phyloP scores from a whole-genome alignment of 2,888 invertebrate genomes.

The Stomorhina lunata region DNA sequence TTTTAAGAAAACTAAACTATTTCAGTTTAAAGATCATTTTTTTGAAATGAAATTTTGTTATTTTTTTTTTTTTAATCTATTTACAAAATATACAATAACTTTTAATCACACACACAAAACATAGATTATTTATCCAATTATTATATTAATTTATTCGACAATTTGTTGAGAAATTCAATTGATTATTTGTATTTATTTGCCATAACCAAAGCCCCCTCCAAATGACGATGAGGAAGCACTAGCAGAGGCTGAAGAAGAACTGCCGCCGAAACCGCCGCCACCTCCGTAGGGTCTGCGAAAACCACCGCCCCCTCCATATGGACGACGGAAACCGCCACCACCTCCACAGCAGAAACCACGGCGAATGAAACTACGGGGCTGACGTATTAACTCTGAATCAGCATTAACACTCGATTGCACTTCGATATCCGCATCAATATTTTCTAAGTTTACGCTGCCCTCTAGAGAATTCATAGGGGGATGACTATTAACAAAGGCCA shows the following conservation, averaged over 20 bases:
- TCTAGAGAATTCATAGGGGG: neutral
- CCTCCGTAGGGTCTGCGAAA: neutral
- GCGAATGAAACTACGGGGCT: constrained; percentile 14
- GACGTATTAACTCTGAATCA: neutral
- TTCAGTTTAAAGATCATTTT: too few relatives aligned
- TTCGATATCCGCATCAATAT: neutral
- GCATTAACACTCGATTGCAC: neutral
- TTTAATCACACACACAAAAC: neutral
- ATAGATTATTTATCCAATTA: neutral
- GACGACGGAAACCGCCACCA: neutral
- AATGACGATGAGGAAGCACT: neutral
- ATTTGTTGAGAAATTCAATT: neutral
- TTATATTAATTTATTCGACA: neutral
- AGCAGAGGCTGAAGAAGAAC: constrained; percentile 2
- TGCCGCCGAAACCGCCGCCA: constrained; percentile 7
- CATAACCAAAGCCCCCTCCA: neutral
- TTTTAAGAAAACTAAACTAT: too few relatives aligned
- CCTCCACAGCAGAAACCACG: constrained; percentile 14
- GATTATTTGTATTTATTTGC: constrained; percentile 10
- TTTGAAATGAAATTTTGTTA: too few relatives aligned
- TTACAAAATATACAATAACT: too few relatives aligned
- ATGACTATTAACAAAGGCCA: constrained; percentile 17
- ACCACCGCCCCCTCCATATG: constrained; percentile 8
- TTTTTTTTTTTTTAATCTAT: too few relatives aligned
- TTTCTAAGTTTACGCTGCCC: neutral